Base-by-base conservation (phyloP, 2,888 invertebrate species). In the Thereva nobilitata region DNA sequence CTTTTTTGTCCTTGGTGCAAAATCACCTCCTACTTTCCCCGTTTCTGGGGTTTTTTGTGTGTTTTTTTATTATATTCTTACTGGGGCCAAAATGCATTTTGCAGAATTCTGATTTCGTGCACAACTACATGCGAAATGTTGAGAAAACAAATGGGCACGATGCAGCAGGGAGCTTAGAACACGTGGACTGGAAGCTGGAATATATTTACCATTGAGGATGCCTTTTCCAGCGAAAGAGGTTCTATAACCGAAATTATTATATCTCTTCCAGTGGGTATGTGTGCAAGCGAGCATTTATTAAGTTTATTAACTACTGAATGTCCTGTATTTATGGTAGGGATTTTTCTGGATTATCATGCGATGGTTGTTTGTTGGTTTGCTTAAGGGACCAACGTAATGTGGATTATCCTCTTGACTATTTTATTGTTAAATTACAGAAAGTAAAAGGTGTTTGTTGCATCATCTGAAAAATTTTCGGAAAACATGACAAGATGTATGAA, bases 181-280 rank as follows among this genome's bases (percentile, higher is more conserved):
- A 59, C 57, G 57, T 59, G 57, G 57, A 47, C 47, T 59, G 57
- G 47, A 59, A 59, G 10, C 10, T n/a, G 41, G 55, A 37, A 55
- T 49, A 49, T 42, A 9, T 9, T 41, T 2, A 23, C 12, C 42
- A 40, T 41, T 23, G 55, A 40, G 41, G 55, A 9, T 55, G 41
- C 38, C 41, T 23, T 40, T 40, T 55, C 41, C 41, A 40, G 45
- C 38, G 35, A 23, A 23, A 35, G 7, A 50, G 23, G 34, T 35
- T 23, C 6, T 9, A 4, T 12, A 5, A 35, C 6, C 6, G 23
- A 50, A 50, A 50, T 50, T 50, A 34, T 8, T 50, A 9, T 5
- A 50, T 34, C 1, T 34, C 6, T 50, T 23, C 34, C 34, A 50
- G 23, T 50, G 34, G 12, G 34, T 7, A 12, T 23, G 23, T 23